Evolutionary conservation across 1,140 invertebrate genomes (phyloP).

Genomic region (Nautilus pompilius): DNA sequence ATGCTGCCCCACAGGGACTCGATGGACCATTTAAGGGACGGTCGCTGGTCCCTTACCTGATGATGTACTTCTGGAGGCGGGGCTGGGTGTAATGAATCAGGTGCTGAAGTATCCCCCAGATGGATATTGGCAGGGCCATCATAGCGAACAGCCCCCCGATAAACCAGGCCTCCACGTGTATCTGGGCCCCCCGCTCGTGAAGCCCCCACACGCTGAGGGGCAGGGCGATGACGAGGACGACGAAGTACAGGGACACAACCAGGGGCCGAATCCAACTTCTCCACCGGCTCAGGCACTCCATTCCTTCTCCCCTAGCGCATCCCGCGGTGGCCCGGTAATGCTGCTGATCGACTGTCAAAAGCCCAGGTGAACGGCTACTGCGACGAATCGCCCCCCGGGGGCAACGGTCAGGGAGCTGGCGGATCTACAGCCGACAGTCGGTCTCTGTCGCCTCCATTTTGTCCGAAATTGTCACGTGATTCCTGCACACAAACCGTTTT

Average conservation of each 20-base stretch:
- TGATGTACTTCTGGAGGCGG: slow-evolving; percentile 89
- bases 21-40: too few species aligned
- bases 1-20: too few species aligned
- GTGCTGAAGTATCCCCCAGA: slow-evolving; percentile 93
- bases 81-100: slow-evolving; percentile 92
- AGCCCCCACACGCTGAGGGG: slow-evolving; percentile 73
- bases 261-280: slow-evolving; percentile 84
- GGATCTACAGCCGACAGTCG: too few species aligned
- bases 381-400: too few species aligned
- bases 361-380: too few species aligned
- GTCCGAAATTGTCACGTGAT: too few species aligned
- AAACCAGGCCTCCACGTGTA: slow-evolving; percentile 65
- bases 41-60: slow-evolving; percentile 68
- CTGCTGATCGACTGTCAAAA: too few species aligned
- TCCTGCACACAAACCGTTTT: too few species aligned
- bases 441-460: too few species aligned
- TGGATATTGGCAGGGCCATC: slow-evolving; percentile 83
- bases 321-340: too few species aligned
- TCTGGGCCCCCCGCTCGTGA: slow-evolving; percentile 38
- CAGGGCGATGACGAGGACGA: slow-evolving; percentile 78
- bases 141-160: slow-evolving; percentile 88
- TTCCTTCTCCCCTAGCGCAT: too few species aligned
- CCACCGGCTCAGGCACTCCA: slow-evolving; percentile 61
- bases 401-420: too few species aligned
- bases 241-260: slow-evolving; percentile 73